These are phyloP conservation scores for Sinelater perroti DNA, from an alignment of 2,888 invertebrate genomes.

Conservation along the genomic window DNA sequence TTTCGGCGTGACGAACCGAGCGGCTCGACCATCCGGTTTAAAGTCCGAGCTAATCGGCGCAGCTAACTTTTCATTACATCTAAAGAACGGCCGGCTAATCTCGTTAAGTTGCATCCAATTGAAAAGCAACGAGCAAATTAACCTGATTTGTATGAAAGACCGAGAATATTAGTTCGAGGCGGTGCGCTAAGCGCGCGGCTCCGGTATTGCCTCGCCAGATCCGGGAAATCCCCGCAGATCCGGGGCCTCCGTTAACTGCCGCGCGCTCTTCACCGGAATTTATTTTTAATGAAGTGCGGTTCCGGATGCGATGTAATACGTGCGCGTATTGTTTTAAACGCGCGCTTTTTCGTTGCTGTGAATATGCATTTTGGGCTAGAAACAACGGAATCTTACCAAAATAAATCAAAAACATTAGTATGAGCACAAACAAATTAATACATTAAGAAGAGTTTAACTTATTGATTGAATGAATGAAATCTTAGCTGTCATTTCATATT, in stretches of 20 bases:
- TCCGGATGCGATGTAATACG: slow-evolving; percentile 41
- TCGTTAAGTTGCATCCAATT: slow-evolving; percentile 38
- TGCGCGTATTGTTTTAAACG: slow-evolving; percentile 29
- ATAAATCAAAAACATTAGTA: no score
- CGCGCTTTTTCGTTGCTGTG: background rate
- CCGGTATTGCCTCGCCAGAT: slow-evolving; percentile 55
- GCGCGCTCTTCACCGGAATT: slow-evolving; percentile 59
- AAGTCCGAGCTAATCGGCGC: slow-evolving; percentile 9
- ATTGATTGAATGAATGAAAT: background rate
- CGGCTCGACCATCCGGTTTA: no score
- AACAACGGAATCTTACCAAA: background rate
- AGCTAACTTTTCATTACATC: slow-evolving; percentile 33
- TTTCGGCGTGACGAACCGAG: no score
- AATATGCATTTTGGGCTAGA: slow-evolving; percentile 45
- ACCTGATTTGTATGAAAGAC: slow-evolving; percentile 40
- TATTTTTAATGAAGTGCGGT: slow-evolving; percentile 66
- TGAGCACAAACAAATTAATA: no score
- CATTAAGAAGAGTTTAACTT: background rate
- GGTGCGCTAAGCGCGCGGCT: slow-evolving; percentile 39
- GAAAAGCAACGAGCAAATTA: slow-evolving; percentile 39
- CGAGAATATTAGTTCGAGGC: slow-evolving; percentile 39
- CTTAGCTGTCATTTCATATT: no score
- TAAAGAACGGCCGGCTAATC: slow-evolving; percentile 34
- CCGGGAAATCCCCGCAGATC: slow-evolving; percentile 62
- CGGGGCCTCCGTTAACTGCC: slow-evolving; percentile 59